A percentile compares a stretch with the other conserved stretches of the same genome.
These are phyloP conservation scores for Podarcis cretensis DNA, from an alignment of 2,113 vertebrate species.

Conservation along the genomic window DNA sequence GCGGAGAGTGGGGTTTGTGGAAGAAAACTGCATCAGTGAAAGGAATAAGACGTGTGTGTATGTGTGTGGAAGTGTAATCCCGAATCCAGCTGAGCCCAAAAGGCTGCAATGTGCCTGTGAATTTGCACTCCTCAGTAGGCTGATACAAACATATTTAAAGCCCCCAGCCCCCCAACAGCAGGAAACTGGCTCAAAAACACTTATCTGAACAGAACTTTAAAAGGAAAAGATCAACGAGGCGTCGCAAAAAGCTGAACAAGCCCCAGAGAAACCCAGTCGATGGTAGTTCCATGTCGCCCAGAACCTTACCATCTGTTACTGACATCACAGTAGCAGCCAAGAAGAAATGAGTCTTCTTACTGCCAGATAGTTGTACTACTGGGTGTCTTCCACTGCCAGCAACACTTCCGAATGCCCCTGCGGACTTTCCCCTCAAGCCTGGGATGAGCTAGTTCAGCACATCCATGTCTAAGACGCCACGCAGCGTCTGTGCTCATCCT, in stretches of 20 bases:
- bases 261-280: neutral
- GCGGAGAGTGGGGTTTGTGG: neutral
- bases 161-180: neutral
- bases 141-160: neutral
- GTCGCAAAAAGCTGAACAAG: neutral
- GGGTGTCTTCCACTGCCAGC: neutral
- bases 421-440: neutral
- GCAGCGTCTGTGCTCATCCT: neutral
- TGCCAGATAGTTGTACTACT: neutral
- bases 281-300: neutral
- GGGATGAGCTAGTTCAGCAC: neutral
- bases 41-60: neutral
- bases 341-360: neutral
- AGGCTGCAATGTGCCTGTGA: no score
- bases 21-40: neutral
- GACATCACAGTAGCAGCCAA: neutral
- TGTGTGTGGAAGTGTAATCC: neutral
- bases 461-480: neutral
- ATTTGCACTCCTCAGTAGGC: no score
- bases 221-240: rapidly evolving
- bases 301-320: neutral
- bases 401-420: neutral
- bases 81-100: neutral
- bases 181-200: neutral
- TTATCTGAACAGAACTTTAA: neutral